Evolutionary conservation across 1,140 invertebrate genomes (phyloP).

Genomic region (Zophobas morio): DNA sequence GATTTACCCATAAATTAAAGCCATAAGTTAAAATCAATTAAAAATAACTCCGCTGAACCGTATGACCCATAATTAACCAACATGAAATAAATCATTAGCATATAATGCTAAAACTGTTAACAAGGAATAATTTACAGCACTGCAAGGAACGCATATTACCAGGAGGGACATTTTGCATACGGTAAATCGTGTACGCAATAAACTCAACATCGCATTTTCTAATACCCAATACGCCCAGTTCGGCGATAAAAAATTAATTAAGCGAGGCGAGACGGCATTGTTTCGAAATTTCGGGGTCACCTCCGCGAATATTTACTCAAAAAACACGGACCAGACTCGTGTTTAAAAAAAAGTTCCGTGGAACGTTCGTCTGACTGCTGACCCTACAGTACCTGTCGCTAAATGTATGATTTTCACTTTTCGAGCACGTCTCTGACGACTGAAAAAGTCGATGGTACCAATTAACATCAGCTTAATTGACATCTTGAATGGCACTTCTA

Average conservation of each 20-base stretch:
- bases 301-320: slow-evolving; percentile 12
- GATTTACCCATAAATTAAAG: slow-evolving; percentile 26
- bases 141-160: slow-evolving; percentile 47
- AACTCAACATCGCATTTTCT: slow-evolving; percentile 9
- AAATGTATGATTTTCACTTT: slow-evolving; percentile 23
- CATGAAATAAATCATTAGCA: slow-evolving; percentile 42
- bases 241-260: slow-evolving; percentile 13
- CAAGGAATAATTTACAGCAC: slow-evolving; percentile 50
- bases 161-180: slow-evolving; percentile 47
- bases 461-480: slow-evolving; percentile 49
- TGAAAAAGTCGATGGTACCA: slow-evolving; percentile 26
- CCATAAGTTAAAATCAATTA: slow-evolving; percentile 40
- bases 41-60: slow-evolving; percentile 30
- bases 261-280: slow-evolving; percentile 1
- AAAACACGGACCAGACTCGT: neutral
- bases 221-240: slow-evolving; percentile 8
- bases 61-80: slow-evolving; percentile 47
- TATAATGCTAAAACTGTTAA: slow-evolving; percentile 48
- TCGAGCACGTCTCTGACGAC: slow-evolving; percentile 10
- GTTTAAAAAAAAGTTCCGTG: neutral
- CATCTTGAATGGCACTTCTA: slow-evolving; percentile 46
- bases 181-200: slow-evolving; percentile 8
- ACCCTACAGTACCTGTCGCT: slow-evolving; percentile 1
- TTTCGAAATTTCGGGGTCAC: slow-evolving; percentile 1
- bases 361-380: neutral